Evolutionary conservation across 2,888 invertebrate genomes (phyloP).

Genomic region (Pardosa pseudoannulata): DNA sequence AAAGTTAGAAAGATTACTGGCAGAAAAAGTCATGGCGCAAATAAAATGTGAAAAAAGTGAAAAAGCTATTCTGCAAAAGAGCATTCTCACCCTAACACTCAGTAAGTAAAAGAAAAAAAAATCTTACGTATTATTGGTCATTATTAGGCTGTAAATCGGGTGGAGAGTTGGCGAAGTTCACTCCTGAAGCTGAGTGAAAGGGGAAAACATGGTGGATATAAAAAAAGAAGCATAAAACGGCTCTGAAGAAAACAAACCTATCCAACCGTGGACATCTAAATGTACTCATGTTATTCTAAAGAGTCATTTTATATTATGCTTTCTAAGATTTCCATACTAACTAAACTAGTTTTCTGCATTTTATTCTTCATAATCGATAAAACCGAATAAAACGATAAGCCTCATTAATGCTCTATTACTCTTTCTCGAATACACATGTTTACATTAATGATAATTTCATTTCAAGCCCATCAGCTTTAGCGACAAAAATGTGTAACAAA

Average conservation of each 20-base stretch:
- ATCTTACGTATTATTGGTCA: slow-evolving; percentile 28
- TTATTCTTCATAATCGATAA: slow-evolving; percentile 64
- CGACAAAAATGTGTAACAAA: no score
- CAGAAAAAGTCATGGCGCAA: neutral
- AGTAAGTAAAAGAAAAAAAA: slow-evolving; percentile 4
- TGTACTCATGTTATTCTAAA: slow-evolving; percentile 64
- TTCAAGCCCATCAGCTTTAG: no score
- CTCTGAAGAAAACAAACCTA: slow-evolving; percentile 53
- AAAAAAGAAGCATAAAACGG: slow-evolving; percentile 40
- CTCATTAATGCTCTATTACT: no score
- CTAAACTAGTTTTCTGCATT: slow-evolving; percentile 62
- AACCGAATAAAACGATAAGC: no score
- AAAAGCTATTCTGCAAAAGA: neutral
- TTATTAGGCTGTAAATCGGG: slow-evolving; percentile 55
- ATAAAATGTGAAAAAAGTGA: neutral
- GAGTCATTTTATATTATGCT: slow-evolving; percentile 54
- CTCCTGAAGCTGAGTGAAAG: neutral
- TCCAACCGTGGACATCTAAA: slow-evolving; percentile 60
- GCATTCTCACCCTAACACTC: no score
- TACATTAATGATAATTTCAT: no score
- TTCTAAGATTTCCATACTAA: slow-evolving; percentile 45
- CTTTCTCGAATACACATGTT: no score
- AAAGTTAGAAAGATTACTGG: neutral
- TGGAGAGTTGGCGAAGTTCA: slow-evolving; percentile 33
- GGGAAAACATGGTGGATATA: slow-evolving; percentile 29